Base-by-base conservation (phyloP, 2,888 invertebrate genomes). In the Laspeyria flexula region DNA sequence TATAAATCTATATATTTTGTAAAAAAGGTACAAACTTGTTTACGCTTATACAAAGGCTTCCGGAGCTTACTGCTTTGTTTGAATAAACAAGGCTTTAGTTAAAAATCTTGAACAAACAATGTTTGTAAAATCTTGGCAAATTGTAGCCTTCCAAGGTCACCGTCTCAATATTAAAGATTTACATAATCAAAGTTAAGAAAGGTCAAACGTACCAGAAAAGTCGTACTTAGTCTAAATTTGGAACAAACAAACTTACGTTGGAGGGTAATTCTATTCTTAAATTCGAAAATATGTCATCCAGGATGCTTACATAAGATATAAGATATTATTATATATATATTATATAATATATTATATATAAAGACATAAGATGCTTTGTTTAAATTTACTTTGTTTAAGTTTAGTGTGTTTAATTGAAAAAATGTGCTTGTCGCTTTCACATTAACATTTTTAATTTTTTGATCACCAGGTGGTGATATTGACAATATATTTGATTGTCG, bases 181-280 rank as follows among this genome's bases (percentile, higher is more conserved):
- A 45, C 62, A 66, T 64, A 66, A 64, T 58, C 48, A 49, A 50
- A 65, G 49, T 39, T 37, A 42, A 48, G 50, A 49, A 35, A 39
- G 46, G 30, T 41, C 35, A 46, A 65, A 46, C 41, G 48, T 34
- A 60, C 35, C 31, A 40, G 43, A 46, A 49, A 44, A 37, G 9
- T 34, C 29, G 21, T 46, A 49, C 56, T 65, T 65, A 15, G 45
- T 51, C 43, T 43, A 39, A 60, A 31, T 25, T 43, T 33, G 21
- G 31, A n/a, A 35, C 30, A 37, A 46, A 44, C 30, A 44, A 44
- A 30, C 30, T 23, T 18, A 5, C 29, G 12, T 37, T 44, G n/a
- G 13, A 29, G 2, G 2, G 5, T 16, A n/a, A n/a, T n/a, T n/a
- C n/a, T n/a, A n/a, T n/a, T n/a, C n/a, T n/a, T n/a, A n/a, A n/a